Conservation (phyloP, 2,113 vertebrate genomes). For the Oenanthe oenanthe region DNA sequence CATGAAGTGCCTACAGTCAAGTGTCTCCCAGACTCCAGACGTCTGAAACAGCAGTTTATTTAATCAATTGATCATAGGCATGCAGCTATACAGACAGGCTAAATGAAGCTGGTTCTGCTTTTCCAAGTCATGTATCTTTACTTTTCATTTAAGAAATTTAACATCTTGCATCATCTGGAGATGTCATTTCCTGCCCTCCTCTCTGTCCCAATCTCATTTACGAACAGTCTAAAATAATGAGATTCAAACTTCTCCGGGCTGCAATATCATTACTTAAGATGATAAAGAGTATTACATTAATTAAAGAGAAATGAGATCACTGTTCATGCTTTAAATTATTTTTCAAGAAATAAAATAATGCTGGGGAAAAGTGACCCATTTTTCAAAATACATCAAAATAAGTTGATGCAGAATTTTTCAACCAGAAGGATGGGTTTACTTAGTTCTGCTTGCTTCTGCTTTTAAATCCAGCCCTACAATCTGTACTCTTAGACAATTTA, state of each 20-base stretch:
- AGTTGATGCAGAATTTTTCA: neutral
- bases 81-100: conserved; percentile 31
- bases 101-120: neutral
- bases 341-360: neutral
- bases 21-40: conserved; percentile 63
- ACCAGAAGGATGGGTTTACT: neutral
- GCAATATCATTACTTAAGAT: neutral
- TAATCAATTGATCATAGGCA: conserved; percentile 67
- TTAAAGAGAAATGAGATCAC: neutral
- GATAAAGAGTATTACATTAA: neutral
- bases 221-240: neutral
- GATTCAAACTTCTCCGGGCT: neutral
- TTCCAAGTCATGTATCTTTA: conserved; percentile 19
- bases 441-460: neutral
- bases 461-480: neutral
- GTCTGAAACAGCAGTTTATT: conserved; percentile 69
- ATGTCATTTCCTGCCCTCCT: neutral
- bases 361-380: neutral
- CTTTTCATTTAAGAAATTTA: conserved; percentile 33
- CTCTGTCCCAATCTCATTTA: neutral
- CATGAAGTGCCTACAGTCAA: neutral
- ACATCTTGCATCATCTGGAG: conserved; percentile 3
- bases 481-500: neutral
- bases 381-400: neutral
- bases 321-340: neutral